Conservation (phyloP, 2,797 vertebrate genomes). For the Gorsachius magnificus region DNA sequence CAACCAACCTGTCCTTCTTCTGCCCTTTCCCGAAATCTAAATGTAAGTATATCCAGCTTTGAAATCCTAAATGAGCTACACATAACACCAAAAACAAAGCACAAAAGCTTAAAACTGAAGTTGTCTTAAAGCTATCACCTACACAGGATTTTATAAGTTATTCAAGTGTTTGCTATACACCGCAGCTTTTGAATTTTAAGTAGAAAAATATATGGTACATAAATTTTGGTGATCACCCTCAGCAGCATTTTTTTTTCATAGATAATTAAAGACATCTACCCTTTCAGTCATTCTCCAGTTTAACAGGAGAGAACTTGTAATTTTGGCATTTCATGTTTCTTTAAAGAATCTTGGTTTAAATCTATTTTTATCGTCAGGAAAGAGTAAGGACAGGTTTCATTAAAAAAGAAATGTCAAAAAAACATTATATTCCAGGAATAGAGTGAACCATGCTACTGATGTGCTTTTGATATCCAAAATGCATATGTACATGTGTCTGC, state of each 20-base stretch:
- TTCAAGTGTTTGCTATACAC: constrained; percentile 45
- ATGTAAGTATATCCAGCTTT: constrained; percentile 73
- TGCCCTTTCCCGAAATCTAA: constrained; percentile 37
- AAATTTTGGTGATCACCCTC: background rate
- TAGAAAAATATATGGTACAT: background rate
- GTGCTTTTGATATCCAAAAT: constrained; percentile 5
- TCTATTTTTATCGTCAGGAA: background rate
- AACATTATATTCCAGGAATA: background rate
- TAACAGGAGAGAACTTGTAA: background rate
- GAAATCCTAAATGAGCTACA: background rate
- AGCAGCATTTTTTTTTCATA: background rate
- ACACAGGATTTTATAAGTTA: constrained; percentile 8
- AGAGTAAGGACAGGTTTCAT: background rate
- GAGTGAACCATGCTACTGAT: background rate
- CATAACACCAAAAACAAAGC: constrained; percentile 36
- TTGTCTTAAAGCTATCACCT: constrained; percentile 55
- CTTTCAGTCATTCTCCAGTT: background rate
- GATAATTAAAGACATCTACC: background rate
- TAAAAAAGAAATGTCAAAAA: background rate
- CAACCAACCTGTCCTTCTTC: background rate
- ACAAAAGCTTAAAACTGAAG: constrained; percentile 30
- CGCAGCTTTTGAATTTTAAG: background rate
- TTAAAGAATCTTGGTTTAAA: constrained; percentile 7
- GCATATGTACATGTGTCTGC: background rate
- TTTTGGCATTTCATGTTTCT: background rate